These are phyloP conservation scores for Bombus pascuorum DNA, from an alignment of 1,140 invertebrate genomes.

Conservation along the genomic window DNA sequence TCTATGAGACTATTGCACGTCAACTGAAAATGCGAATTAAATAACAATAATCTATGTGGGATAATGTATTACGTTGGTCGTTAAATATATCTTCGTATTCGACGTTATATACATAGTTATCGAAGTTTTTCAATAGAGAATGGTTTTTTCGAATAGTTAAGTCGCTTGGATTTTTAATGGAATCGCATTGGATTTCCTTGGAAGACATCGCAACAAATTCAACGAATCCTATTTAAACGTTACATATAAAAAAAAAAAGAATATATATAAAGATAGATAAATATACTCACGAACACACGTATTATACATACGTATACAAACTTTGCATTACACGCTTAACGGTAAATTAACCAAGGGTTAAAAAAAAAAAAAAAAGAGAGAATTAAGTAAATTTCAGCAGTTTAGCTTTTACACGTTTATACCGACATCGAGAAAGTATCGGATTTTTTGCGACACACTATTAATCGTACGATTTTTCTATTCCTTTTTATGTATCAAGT, in stretches of 20 bases:
- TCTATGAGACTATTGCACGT: not conserved
- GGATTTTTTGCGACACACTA: slow-evolving; percentile 53
- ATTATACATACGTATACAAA: not conserved
- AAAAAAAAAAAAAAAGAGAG: not conserved
- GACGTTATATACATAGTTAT: not conserved
- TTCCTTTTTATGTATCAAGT: slow-evolving; percentile 48
- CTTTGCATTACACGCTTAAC: slow-evolving; percentile 31
- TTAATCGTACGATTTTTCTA: slow-evolving; percentile 49
- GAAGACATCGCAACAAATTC: slow-evolving; percentile 29
- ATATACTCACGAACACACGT: slow-evolving; percentile 1
- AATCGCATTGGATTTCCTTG: slow-evolving; percentile 8
- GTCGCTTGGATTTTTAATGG: slow-evolving; percentile 1
- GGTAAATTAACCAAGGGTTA: slow-evolving; percentile 16
- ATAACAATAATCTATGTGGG: not conserved
- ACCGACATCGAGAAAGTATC: slow-evolving; percentile 45
- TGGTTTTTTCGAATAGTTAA: not conserved
- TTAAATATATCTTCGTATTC: slow-evolving; percentile 1
- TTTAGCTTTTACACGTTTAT: slow-evolving; percentile 61
- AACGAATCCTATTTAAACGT: slow-evolving; percentile 48
- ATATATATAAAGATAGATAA: slow-evolving; percentile 20
- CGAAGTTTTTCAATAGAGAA: not conserved
- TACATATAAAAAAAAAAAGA: not conserved
- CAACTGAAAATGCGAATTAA: not conserved
- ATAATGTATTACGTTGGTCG: slow-evolving; percentile 8
- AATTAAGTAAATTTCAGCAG: slow-evolving; percentile 26